phyloP scores from a whole-genome alignment of 2,797 vertebrate species.

The Amniataba percoides region DNA sequence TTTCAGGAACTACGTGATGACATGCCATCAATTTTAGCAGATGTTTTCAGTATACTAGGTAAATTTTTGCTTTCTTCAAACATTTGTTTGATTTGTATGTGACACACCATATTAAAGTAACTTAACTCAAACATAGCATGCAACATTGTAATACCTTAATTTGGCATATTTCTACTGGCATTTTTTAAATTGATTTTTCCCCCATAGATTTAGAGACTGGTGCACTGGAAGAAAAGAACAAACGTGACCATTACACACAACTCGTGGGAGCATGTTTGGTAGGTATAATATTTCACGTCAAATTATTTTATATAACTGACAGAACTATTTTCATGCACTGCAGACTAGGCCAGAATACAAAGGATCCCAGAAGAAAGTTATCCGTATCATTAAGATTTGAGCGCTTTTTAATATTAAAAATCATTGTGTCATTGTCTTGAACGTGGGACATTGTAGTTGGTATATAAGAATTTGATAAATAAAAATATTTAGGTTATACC shows the following conservation, averaged over 20 bases:
- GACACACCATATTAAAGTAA: neutral
- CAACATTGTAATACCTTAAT: neutral
- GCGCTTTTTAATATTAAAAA: neutral
- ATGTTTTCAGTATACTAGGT: constrained; percentile 98
- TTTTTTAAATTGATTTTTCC: neutral
- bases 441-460: neutral
- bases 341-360: neutral
- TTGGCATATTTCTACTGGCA: neutral
- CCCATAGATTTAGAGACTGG: constrained; percentile 95
- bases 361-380: neutral
- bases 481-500: neutral
- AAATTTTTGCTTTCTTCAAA: constrained; percentile 43
- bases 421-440: neutral
- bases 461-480: neutral
- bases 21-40: constrained; percentile 97
- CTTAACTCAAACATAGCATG: neutral
- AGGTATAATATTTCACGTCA: constrained; percentile 71
- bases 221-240: constrained; percentile 97
- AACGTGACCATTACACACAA: constrained; percentile 96
- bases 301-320: neutral
- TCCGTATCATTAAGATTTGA: neutral
- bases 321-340: neutral
- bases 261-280: constrained; percentile 98
- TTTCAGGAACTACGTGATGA: constrained; percentile 94
- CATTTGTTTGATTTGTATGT: neutral